Base-by-base conservation (phyloP, 2,888 invertebrate species). In the Epistrophe eligans region DNA sequence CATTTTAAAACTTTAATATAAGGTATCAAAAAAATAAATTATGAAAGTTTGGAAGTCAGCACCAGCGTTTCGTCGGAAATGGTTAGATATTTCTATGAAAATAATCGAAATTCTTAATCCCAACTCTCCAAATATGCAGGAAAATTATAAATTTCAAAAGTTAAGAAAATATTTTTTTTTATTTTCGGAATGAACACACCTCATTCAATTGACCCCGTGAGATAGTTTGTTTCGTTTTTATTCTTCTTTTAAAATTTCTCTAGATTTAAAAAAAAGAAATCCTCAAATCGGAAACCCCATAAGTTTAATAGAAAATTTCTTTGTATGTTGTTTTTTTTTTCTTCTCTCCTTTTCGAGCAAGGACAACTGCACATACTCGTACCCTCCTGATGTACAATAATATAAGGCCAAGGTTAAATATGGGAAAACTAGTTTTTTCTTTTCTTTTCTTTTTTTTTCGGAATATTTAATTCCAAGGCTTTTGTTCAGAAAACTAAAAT, bases 401-500 rank as follows among this genome's bases (percentile, higher is more conserved):
- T 28, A 55, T 28, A 55, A 55, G 55, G 55, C 55, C 55, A 55
- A 55, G 55, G 55, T 32, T 55, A 32, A 8, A 52, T 19, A 50
- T 19, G 52, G 28, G 11, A 32, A 55, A 24, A 55, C 55, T 55
- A 55, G 24, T 55, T 15, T 55, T 55, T 55, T 55, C n/a, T 55
- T 32, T 55, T 32, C 8, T 55, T 28, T 52, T 15, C 1, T 52
- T 52, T 24, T 24, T 52, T 24, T 13, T 24, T 19, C 7, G 8
- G 32, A 55, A 55, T 32, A 55, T 55, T 55, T 32, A 15, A 55
- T 55, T 55, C 9, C 55, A 32, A 55, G 55, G 55, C 15, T 55
- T 55, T 55, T 24, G 7, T 55, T 55, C 7, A 55, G 55, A 24
- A 55, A 32, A n/a, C 15, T 9, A n/a, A 55, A 55, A 55, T 32